Evolutionary conservation across 30 jellyfish, hydroid and myxozoan species (phyloP).

Genomic region (Thelohanellus kitauei): DNA sequence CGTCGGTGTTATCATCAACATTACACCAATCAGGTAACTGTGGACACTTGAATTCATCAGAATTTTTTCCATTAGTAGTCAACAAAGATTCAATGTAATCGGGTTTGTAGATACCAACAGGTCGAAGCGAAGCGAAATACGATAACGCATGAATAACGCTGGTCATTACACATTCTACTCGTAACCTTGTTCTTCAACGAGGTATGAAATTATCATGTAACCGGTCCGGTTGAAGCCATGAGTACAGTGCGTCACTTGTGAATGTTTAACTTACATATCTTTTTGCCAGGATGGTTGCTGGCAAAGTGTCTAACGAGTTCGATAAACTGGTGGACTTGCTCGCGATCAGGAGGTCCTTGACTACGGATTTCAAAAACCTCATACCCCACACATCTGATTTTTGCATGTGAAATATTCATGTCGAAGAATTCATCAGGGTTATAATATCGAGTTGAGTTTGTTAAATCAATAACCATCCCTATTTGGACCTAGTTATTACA

Average conservation of each 20-base stretch:
- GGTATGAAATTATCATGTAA: constrained; percentile 19
- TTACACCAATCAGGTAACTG: constrained; percentile 59
- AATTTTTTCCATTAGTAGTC: constrained; percentile 26
- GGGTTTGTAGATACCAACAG: constrained; percentile 59
- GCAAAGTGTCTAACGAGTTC: constrained; percentile 22
- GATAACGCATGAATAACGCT: too few relatives aligned
- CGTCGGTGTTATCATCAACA: constrained; percentile 22
- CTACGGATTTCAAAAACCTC: constrained; percentile 11
- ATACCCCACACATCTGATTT: constrained; percentile 51
- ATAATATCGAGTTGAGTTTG: constrained; percentile 42
- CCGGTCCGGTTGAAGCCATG: constrained; percentile 88
- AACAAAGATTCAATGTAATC: constrained; percentile 20
- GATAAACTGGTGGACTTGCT: constrained; percentile 24
- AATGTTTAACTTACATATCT: constrained; percentile 18
- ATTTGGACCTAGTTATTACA: constrained; percentile 21
- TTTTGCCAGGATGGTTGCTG: constrained; percentile 29
- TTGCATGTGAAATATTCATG: constrained; percentile 22
- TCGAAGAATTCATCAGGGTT: constrained; percentile 7
- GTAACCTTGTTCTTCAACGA: constrained; percentile 33
- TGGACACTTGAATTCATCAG: constrained; percentile 39
- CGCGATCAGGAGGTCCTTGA: constrained; percentile 51
- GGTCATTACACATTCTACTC: constrained; percentile 16
- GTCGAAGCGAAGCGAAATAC: constrained; percentile 49
- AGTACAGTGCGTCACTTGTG: constrained; percentile 33
- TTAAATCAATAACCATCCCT: constrained; percentile 42